A percentile compares a stretch with the other conserved stretches of the same genome.
These are phyloP conservation scores for Dinomys branickii DNA, from an alignment of 2,113 vertebrate species.

Conservation along the genomic window DNA sequence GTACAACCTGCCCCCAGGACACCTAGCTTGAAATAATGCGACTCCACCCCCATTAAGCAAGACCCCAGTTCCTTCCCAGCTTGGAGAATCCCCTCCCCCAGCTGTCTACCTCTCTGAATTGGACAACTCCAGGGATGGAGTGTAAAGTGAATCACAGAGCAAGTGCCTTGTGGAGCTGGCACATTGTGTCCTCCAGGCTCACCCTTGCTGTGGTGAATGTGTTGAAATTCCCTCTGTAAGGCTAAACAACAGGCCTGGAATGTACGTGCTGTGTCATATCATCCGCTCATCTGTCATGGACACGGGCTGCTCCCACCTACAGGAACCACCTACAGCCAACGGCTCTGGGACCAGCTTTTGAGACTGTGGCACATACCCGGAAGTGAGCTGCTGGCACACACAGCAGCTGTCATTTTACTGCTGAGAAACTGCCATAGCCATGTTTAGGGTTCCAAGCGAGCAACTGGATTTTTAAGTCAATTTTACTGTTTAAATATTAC, in stretches of 20 bases:
- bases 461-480: neutral
- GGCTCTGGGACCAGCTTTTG: neutral
- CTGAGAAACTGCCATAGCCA: neutral
- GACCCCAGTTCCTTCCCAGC: accelerated
- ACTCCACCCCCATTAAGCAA: neutral
- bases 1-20: too few species aligned
- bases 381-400: neutral
- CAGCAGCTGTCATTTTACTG: neutral
- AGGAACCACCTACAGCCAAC: neutral
- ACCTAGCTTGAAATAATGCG: neutral
- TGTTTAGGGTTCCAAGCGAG: accelerated
- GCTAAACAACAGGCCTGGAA: accelerated
- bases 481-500: neutral
- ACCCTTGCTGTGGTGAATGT: accelerated
- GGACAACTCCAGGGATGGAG: neutral
- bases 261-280: accelerated
- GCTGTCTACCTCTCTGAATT: neutral
- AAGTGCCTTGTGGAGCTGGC: neutral
- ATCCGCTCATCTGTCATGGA: neutral
- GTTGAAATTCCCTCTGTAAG: neutral
- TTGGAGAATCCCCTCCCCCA: neutral
- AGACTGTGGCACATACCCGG: neutral
- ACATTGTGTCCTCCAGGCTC: accelerated
- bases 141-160: neutral
- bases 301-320: neutral